Evolutionary conservation across 2,888 invertebrate species (phyloP), one percentile per base, ranked within the genome.

Genomic region (Luperina testacea): DNA sequence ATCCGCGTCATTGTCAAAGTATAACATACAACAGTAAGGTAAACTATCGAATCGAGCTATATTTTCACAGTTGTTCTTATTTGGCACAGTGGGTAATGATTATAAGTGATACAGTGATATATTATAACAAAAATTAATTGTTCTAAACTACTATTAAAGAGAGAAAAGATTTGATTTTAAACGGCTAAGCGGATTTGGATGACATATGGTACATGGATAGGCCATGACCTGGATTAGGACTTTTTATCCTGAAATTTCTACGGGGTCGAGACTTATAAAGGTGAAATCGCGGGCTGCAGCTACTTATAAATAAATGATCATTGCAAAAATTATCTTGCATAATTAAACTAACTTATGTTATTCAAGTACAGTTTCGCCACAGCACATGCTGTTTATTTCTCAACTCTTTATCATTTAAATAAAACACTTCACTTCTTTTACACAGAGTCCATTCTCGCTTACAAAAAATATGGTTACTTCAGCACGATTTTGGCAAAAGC

Each of bases 401-500:
- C 20, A 57, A 63, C 9, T 38, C 13, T 27, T 63, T 0, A 45
- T 17, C 64, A 71, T 38, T 59, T 1, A 20, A 83, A n/a, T 27
- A 61, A 64, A 77, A 59, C 15, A 48, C 72, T 65, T n/a, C 27
- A 71, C 4, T 20, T 3, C 8, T 53, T 27, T 0, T 45, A 0
- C 5, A 63, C 75, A 87, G 32, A 78, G 80, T 84, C 0, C n/a
- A 81, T 75, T 68, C 24, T 78, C 6, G 27, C n/a, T 68, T 72
- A 48, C 76, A 63, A n/a, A n/a, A 13, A 15, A n/a, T n/a, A 17
- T 68, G 13, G 32, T 53, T 38, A 68, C 78, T 67, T 65, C 64
- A 71, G 64, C 63, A 75, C 74, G 74, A 83, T 80, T 78, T 85
- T 85, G 67, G 67, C 81, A 84, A 87, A 86, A 81, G 80, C 75